Conservation (phyloP, 1,140 invertebrate genomes). For the Oscheius sp. region DNA sequence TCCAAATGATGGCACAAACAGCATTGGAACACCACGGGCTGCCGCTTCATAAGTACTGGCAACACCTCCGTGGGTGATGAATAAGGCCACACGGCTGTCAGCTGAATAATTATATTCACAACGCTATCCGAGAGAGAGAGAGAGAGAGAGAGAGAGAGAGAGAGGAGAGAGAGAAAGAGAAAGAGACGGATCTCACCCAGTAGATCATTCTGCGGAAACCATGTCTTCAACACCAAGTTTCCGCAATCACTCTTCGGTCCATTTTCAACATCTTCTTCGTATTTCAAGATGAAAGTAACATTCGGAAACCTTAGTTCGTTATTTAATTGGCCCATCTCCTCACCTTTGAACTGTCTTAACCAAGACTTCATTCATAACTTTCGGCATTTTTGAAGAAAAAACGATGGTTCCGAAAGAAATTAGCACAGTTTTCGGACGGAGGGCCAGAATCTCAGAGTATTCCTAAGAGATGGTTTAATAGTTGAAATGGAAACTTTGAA, state of each 20-base stretch:
- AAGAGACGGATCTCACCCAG: no score
- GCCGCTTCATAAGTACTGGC: constrained; percentile 63
- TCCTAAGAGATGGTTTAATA: not conserved
- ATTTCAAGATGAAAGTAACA: constrained; percentile 23
- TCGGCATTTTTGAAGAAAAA: not conserved
- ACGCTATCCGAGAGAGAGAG: not conserved
- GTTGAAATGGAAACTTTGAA: not conserved
- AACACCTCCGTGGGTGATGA: constrained; percentile 63
- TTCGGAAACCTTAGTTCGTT: not conserved
- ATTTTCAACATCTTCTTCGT: constrained; percentile 11
- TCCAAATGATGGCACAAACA: constrained; percentile 63
- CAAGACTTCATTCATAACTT: not conserved
- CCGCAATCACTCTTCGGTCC: not conserved
- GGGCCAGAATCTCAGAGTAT: not conserved
- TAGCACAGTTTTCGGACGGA: not conserved
- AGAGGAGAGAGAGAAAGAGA: no score
- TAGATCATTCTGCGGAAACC: constrained; percentile 23
- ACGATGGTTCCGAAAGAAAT: constrained; percentile 23
- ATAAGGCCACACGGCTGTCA: constrained; percentile 52
- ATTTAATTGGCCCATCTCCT: not conserved
- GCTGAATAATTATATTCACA: constrained; percentile 39
- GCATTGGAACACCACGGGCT: constrained; percentile 63
- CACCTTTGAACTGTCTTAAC: not conserved
- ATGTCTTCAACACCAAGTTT: not conserved
- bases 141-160: no score